Evolutionary conservation across 2,113 vertebrate species (phyloP), one percentile per base, ranked within the genome.

Genomic region (Vidua chalybeata): DNA sequence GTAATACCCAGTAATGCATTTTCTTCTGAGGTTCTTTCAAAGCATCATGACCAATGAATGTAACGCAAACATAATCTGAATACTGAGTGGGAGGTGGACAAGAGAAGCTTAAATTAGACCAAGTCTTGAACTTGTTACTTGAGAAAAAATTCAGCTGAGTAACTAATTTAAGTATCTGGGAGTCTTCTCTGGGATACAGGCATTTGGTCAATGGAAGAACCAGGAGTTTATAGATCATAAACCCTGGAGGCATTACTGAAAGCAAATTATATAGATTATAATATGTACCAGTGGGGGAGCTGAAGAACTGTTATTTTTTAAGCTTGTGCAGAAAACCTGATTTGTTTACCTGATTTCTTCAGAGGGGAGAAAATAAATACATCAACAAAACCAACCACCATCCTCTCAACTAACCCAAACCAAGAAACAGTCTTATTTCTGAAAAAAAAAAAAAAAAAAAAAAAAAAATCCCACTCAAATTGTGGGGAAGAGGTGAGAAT

Each of bases 351-450:
- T 72, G 27, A 64, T 64, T 88, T 72, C 15, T 63, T 79, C 23
- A 23, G 35, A 31, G 2, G 7, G 7, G 4, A 19, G 15, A 12
- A 4, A 59, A 11, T 26, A 30, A 20, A 3, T 0, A 23, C 26
- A 33, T 15, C 13, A 56, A 22, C 9, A 72, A 58, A 81, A 26
- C 20, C 4, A 67, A 18, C 9, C 19, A 67, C 9, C 3, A 23
- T 3, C 4, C 15, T 52, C 21, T 76, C 27, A 79, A n/a, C 24
- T 56, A 92, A 64, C 2, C 5, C 14, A 39, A 76, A 88, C 4
- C 18, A 66, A 76, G n/a, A 45, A 83, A 52, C 3, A n/a, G 35
- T 11, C 24, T 35, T 71, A 33, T 23, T 48, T 75, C 58, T 61
- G 37, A 6, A 13, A 15, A 30, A 17, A 86, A 55, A 33, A 35